phyloP scores from a whole-genome alignment of 2,888 invertebrate species.

The Malacosoma neustria region DNA sequence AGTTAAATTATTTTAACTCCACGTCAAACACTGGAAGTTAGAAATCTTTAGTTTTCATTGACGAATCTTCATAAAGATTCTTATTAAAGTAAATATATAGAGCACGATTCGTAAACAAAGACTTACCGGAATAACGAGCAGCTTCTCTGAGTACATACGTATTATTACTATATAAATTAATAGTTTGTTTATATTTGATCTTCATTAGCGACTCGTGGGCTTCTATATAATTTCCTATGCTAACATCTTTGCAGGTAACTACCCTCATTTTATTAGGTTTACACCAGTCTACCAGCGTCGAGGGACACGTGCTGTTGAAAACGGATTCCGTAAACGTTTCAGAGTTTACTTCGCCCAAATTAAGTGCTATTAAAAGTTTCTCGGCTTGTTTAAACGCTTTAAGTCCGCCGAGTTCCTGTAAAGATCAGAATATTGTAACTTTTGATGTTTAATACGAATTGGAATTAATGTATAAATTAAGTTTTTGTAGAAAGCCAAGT shows the following conservation, averaged over 20 bases:
- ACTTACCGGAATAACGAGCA: conserved; percentile 60
- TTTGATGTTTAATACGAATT: neutral
- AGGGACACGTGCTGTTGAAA: conserved; percentile 61
- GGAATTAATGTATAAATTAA: too few relatives aligned
- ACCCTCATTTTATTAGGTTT: conserved; percentile 57
- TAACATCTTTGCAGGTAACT: conserved; percentile 66
- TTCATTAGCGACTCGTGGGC: conserved; percentile 68
- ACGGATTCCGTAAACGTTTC: conserved; percentile 61
- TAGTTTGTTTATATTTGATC: conserved; percentile 56
- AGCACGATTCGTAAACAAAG: too few relatives aligned
- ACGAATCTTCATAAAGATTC: too few relatives aligned
- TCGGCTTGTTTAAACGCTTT: conserved; percentile 65
- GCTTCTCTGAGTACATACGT: conserved; percentile 62
- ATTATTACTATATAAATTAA: conserved; percentile 61
- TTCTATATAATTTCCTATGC: conserved; percentile 65
- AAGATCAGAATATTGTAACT: conserved; percentile 9
- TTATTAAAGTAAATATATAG: too few relatives aligned
- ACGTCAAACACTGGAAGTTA: too few relatives aligned
- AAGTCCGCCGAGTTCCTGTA: conserved; percentile 60
- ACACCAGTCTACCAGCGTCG: conserved; percentile 65
- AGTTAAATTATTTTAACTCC: too few relatives aligned
- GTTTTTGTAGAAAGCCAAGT: too few relatives aligned
- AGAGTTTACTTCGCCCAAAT: conserved; percentile 55
- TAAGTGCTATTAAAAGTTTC: conserved; percentile 49
- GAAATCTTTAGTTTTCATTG: too few relatives aligned